Evolutionary conservation across 2,797 vertebrate genomes (phyloP).

Genomic region (Pipistrellus kuhlii): DNA sequence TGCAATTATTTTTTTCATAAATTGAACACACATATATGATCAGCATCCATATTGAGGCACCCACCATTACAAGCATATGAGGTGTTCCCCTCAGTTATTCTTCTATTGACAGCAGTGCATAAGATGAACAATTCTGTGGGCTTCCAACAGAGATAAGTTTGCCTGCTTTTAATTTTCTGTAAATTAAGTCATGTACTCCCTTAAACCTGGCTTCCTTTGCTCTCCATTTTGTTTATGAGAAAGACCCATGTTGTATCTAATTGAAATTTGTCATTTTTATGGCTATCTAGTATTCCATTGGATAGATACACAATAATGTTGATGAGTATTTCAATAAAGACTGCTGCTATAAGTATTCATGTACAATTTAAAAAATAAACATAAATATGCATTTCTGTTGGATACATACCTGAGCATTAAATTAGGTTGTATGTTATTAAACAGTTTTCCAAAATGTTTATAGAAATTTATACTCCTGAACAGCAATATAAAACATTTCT

Average conservation of each 20-base stretch:
- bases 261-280: conserved; percentile 11
- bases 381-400: background rate
- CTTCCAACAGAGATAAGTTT: background rate
- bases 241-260: background rate
- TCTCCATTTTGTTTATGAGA: conserved; percentile 31
- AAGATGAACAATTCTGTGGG: background rate
- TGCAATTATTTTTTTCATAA: conserved; percentile 1
- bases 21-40: background rate
- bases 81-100: background rate
- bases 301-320: background rate
- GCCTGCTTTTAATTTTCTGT: conserved; percentile 12
- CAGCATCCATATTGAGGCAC: background rate
- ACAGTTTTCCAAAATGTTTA: background rate
- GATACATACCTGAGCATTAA: background rate
- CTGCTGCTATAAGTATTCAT: background rate
- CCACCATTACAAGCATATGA: background rate
- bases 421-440: background rate
- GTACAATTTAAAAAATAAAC: background rate
- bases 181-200: background rate
- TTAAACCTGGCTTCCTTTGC: background rate
- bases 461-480: background rate
- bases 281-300: background rate
- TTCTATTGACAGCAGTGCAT: background rate
- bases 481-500: background rate
- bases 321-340: background rate